Evolutionary conservation across 2,797 vertebrate species (phyloP).

Genomic region (Chromis chromis): DNA sequence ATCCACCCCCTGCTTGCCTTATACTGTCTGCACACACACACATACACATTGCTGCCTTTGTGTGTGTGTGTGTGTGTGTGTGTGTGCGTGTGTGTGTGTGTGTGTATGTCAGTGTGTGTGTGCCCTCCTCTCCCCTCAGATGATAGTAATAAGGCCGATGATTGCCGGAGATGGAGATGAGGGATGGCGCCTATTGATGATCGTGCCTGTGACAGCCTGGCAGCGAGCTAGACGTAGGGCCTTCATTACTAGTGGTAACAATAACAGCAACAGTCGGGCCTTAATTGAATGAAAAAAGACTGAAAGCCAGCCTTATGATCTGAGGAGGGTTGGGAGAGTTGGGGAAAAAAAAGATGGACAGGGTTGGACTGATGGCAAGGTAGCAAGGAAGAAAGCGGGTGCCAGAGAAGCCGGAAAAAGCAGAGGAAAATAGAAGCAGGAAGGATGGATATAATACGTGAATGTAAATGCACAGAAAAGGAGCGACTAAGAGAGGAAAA

Average conservation of each 20-base stretch:
- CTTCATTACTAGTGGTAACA: conserved; percentile 80
- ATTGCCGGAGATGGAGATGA: conserved; percentile 78
- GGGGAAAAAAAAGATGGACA: conserved; percentile 19
- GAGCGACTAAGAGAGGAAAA: not conserved
- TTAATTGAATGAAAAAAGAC: conserved; percentile 80
- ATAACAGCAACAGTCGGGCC: conserved; percentile 70
- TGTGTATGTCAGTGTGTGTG: conserved; percentile 5
- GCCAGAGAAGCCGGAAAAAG: conserved; percentile 29
- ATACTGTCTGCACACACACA: conserved; percentile 37
- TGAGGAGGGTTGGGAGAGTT: conserved; percentile 43
- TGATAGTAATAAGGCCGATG: conserved; percentile 76
- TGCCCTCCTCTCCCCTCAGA: conserved; percentile 54
- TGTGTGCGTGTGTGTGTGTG: not conserved
- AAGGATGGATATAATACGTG: conserved; percentile 1
- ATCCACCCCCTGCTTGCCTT: conserved; percentile 60
- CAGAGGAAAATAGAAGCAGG: conserved; percentile 20
- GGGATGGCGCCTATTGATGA: conserved; percentile 73
- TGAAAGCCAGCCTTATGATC: conserved; percentile 42
- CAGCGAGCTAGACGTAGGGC: conserved; percentile 55
- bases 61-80: conserved; percentile 4
- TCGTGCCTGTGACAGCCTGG: conserved; percentile 71
- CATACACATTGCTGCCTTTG: not conserved
- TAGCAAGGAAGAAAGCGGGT: conserved; percentile 26
- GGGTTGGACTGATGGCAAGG: conserved; percentile 39
- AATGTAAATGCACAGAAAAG: conserved; percentile 19